A percentile compares a stretch with the other conserved stretches of the same genome.
Evolutionary conservation across 2,888 invertebrate genomes (phyloP).

Genomic region (Boloria euphrosyne): DNA sequence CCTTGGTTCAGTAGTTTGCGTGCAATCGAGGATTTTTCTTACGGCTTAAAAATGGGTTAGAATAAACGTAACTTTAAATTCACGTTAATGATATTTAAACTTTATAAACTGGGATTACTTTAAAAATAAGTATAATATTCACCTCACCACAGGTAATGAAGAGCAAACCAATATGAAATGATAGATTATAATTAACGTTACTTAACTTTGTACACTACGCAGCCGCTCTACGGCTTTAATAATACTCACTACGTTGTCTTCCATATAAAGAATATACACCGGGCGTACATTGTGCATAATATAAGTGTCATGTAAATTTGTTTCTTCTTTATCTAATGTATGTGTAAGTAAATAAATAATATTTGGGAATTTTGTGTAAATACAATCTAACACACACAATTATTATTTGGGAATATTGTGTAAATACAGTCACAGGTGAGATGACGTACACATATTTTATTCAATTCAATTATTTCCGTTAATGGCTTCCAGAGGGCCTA

Average conservation of each 20-base stretch:
- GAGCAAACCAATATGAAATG: slow-evolving; percentile 17
- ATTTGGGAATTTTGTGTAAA: not conserved
- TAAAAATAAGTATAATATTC: no score
- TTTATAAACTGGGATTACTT: no score
- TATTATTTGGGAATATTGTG: not conserved
- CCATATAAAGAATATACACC: slow-evolving; percentile 70
- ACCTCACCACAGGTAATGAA: slow-evolving; percentile 1
- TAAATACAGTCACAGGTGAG: no score
- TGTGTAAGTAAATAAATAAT: not conserved
- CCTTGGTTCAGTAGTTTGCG: no score
- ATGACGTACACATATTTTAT: no score
- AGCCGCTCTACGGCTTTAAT: slow-evolving; percentile 44
- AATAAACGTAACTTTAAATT: no score
- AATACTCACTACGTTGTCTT: slow-evolving; percentile 79
- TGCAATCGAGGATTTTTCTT: no score
- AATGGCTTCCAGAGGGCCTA: no score
- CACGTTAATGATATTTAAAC: no score
- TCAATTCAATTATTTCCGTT: no score
- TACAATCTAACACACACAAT: no score
- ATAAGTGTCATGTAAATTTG: not conserved
- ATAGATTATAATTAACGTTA: slow-evolving; percentile 37
- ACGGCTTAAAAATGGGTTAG: no score
- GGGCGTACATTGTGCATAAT: slow-evolving; percentile 61
- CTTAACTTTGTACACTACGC: slow-evolving; percentile 54
- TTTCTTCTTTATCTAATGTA: slow-evolving; percentile 19